A percentile compares a stretch with the other conserved stretches of the same genome.
Evolutionary conservation across 2,113 vertebrate species (phyloP).

Genomic region (Ceratotherium simum): DNA sequence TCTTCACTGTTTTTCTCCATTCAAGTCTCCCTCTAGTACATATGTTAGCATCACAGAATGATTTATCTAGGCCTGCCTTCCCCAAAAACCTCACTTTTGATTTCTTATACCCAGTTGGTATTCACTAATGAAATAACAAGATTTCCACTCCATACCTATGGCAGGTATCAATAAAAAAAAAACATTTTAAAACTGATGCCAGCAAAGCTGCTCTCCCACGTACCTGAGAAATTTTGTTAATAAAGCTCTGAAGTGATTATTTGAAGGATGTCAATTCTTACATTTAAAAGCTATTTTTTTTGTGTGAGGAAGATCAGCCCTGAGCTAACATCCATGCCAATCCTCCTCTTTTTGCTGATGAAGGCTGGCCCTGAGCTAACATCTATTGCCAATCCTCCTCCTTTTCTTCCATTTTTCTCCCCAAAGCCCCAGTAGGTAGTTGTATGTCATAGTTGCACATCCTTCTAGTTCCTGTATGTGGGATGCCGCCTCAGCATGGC

Average conservation of each 20-base stretch:
- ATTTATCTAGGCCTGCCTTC: not conserved
- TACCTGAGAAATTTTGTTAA: not conserved
- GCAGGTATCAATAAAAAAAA: constrained; percentile 20
- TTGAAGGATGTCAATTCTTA: not conserved
- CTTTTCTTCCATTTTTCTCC: too few species aligned
- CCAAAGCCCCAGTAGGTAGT: too few species aligned
- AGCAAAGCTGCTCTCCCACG: not conserved
- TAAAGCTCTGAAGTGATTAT: constrained; percentile 7
- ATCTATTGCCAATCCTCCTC: too few species aligned
- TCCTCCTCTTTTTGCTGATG: too few species aligned
- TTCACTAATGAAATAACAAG: constrained; percentile 51
- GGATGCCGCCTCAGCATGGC: too few species aligned
- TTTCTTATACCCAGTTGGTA: not conserved
- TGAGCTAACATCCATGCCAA: too few species aligned
- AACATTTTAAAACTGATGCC: constrained; percentile 20
- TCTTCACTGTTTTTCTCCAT: not conserved
- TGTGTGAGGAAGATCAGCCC: too few species aligned
- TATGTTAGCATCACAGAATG: not conserved
- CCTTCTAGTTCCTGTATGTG: too few species aligned
- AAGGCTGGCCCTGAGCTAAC: too few species aligned
- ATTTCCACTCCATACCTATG: not conserved
- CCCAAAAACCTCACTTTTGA: constrained; percentile 7
- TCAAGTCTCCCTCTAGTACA: not conserved
- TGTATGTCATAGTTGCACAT: too few species aligned
- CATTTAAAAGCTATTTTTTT: constrained; percentile 41